A percentile compares a stretch with the other conserved stretches of the same genome.
These are phyloP conservation scores for Odontomachus brunneus DNA, from an alignment of 1,140 invertebrate genomes.

Conservation along the genomic window DNA sequence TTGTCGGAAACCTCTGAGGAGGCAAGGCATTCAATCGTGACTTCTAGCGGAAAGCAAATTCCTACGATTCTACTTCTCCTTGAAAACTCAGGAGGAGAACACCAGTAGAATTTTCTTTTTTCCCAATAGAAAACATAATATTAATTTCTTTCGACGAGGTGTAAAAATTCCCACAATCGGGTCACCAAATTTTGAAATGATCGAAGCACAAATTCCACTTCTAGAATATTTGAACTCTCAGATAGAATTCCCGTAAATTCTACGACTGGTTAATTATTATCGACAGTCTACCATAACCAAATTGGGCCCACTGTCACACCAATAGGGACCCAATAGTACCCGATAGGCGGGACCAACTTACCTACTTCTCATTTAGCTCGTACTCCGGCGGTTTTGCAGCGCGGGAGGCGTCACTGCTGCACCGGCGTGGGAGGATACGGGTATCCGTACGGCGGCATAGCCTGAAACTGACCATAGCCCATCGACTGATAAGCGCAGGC, in stretches of 20 bases:
- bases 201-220: neutral
- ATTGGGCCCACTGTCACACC: constrained; percentile 1
- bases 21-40: neutral
- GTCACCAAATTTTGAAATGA: neutral
- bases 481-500: constrained; percentile 87
- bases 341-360: constrained; percentile 59
- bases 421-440: constrained; percentile 85
- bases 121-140: neutral
- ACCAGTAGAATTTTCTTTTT: neutral
- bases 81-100: neutral
- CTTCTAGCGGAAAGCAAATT: constrained; percentile 9
- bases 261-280: neutral
- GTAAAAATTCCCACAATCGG: neutral
- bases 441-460: constrained; percentile 85
- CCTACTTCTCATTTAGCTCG: constrained; percentile 74
- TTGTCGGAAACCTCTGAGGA: neutral
- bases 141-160: neutral
- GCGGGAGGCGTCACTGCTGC: constrained; percentile 82
- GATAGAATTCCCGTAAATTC: neutral
- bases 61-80: neutral
- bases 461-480: constrained; percentile 85
- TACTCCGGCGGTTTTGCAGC: constrained; percentile 63
- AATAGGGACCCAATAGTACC: constrained; percentile 49
- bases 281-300: constrained; percentile 34
- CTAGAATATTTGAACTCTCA: neutral